Conservation (phyloP, 2,797 vertebrate genomes). For the Acridotheres tristis region DNA sequence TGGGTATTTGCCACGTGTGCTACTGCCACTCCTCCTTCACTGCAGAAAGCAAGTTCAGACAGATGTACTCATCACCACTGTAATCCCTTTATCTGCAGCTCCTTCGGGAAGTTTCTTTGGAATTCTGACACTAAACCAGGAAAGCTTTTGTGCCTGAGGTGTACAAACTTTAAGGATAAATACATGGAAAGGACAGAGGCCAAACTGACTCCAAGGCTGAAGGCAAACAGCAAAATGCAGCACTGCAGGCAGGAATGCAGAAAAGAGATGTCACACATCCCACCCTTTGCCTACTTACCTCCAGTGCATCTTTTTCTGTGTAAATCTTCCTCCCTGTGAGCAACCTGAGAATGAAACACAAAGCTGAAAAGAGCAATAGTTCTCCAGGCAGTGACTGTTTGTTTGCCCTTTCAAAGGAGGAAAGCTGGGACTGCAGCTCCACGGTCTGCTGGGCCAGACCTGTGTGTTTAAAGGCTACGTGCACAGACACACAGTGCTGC, state of each 20-base stretch:
- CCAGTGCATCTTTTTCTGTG: conserved; percentile 92
- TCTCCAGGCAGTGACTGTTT: neutral
- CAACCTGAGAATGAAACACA: conserved; percentile 77
- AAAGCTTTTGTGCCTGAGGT: neutral
- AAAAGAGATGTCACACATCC: neutral
- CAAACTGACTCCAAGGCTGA: neutral
- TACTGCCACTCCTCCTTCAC: neutral
- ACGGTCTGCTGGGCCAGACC: neutral
- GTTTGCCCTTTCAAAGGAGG: neutral
- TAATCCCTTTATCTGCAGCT: neutral
- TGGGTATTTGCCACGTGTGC: neutral
- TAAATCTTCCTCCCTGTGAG: conserved; percentile 92
- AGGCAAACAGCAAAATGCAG: neutral
- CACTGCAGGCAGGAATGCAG: neutral
- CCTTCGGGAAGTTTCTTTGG: neutral
- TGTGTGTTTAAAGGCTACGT: neutral
- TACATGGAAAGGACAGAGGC: neutral
- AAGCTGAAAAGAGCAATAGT: neutral
- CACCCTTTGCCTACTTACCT: conserved; percentile 73
- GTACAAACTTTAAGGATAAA: neutral
- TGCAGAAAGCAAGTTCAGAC: neutral
- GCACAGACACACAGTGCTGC: neutral
- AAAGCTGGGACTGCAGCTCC: neutral
- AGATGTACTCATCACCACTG: neutral
- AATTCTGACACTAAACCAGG: neutral